Evolutionary conservation across 2,113 vertebrate species (phyloP).

Genomic region (Mellivora capensis): DNA sequence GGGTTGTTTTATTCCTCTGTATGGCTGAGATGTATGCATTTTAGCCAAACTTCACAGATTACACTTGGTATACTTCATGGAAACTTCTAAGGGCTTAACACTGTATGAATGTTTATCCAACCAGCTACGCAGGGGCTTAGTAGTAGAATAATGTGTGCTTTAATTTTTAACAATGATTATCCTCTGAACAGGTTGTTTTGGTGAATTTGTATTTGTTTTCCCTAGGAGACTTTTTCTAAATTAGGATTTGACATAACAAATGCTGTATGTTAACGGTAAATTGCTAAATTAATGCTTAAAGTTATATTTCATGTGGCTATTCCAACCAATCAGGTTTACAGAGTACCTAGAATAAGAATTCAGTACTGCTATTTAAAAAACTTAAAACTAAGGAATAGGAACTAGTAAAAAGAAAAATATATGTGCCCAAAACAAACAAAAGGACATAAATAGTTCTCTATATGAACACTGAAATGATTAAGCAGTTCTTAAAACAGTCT

Average conservation of each 20-base stretch:
- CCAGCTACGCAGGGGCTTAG: background rate
- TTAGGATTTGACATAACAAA: background rate
- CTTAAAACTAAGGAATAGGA: background rate
- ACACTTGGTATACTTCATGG: background rate
- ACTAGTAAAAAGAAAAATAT: background rate
- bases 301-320: background rate
- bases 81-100: background rate
- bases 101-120: background rate
- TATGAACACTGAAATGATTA: background rate
- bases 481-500: background rate
- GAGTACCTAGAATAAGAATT: background rate
- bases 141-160: background rate
- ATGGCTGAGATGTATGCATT: background rate
- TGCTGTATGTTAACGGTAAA: background rate
- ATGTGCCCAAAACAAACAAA: background rate
- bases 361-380: background rate
- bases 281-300: background rate
- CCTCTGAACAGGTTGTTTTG: background rate
- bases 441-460: background rate
- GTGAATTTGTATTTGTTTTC: background rate
- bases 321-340: background rate
- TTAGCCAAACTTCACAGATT: background rate
- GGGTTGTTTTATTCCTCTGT: background rate
- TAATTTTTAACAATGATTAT: background rate
- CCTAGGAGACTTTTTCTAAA: background rate